Base-by-base conservation (phyloP, 2,113 vertebrate species). In the Lepisosteus oculatus region DNA sequence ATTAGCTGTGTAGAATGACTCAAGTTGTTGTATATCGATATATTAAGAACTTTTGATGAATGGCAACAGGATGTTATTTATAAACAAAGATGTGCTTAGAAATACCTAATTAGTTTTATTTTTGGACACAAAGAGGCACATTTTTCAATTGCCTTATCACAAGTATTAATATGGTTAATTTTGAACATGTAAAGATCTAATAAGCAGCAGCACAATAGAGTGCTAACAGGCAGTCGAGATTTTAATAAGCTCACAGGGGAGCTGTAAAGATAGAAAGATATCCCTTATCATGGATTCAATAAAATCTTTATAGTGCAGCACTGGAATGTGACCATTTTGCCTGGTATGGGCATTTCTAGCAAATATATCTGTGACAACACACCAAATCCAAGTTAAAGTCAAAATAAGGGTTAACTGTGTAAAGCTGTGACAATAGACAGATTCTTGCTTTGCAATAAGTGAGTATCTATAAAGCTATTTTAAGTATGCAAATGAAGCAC, bases 81-180 rank as follows among this genome's bases (percentile, higher is more conserved):
- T 29, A 29, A 29, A 29, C 29, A 29, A 29, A 29, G 29, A 29
- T 29, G 29, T 2, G 29, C 29, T 29, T 29, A 29, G 29, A 29
- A 29, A 29, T 29, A 1, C 29, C 29, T 29, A 29, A 29, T 29
- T 29, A 29, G 29, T 29, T 29, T 29, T 29, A 29, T 29, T 29
- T 29, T 29, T 29, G 29, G 61, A 2, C 14, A n/a, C 6, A 14
- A 12, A 12, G 61, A 17, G 14, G 13, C 61, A 62, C 1, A 3
- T 6, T 62, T 62, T 62, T 62, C 61, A 62, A 17, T 17, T 62
- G 13, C 15, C 12, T 12, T 62, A 62, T 62, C 61, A 62, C 61
- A 62, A 62, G 61, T n/a, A 62, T 62, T 14, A 62, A 62, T n/a
- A 62, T 62, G 61, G 7, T 17, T 62, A 62, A 62, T 62, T 62